Evolutionary conservation across 1,140 invertebrate species (phyloP).

Genomic region (Zaprionus kolodkinae): DNA sequence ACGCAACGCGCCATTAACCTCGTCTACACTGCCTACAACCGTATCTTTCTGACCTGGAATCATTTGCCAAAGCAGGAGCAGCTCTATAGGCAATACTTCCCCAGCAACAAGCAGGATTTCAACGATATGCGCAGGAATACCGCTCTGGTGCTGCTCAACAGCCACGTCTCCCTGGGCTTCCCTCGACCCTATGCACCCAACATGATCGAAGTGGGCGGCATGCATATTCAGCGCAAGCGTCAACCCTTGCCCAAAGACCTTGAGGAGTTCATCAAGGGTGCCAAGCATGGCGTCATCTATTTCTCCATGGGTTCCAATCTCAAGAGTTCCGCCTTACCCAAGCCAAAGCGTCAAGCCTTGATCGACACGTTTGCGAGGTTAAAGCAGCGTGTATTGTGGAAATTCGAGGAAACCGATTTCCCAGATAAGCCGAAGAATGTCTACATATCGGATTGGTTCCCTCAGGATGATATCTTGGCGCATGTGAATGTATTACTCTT

Average conservation of each 20-base stretch:
- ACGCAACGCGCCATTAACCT: conserved; percentile 83
- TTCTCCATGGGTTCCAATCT: conserved; percentile 88
- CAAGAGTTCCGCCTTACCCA: conserved; percentile 85
- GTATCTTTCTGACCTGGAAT: conserved; percentile 32
- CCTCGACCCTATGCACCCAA: conserved; percentile 85
- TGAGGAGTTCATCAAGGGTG: conserved; percentile 86
- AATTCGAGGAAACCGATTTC: conserved; percentile 87
- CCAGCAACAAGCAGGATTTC: conserved; percentile 59
- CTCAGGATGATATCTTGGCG: conserved; percentile 89
- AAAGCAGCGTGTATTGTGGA: conserved; percentile 88
- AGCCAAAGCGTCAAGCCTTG: conserved; percentile 85
- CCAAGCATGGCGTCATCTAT: conserved; percentile 87
- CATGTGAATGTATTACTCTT: conserved; percentile 89
- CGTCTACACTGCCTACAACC: conserved; percentile 46
- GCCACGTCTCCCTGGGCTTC: conserved; percentile 85
- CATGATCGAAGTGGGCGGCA: conserved; percentile 86
- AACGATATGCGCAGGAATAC: conserved; percentile 79
- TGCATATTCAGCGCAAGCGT: conserved; percentile 84
- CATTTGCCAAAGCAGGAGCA: conserved; percentile 73
- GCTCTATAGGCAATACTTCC: conserved; percentile 82
- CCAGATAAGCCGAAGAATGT: conserved; percentile 87
- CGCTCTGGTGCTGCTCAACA: conserved; percentile 86
- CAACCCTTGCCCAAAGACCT: conserved; percentile 84
- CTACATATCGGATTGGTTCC: conserved; percentile 88
- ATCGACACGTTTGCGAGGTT: conserved; percentile 86